These are phyloP conservation scores for Mamestra brassicae DNA, from an alignment of 2,888 invertebrate species.

Conservation along the genomic window DNA sequence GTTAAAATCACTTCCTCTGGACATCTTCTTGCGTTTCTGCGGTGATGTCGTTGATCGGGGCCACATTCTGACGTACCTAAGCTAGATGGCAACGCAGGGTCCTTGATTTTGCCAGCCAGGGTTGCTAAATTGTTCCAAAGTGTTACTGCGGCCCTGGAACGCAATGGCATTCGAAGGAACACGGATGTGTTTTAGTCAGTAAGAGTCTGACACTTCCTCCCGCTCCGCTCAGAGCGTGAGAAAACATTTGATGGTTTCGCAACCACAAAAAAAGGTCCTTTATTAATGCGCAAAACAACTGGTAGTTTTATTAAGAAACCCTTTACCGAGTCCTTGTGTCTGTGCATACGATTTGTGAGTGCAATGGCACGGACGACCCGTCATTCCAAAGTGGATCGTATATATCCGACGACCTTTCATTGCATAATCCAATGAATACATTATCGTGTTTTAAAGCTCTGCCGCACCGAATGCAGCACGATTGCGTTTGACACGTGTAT, in stretches of 20 bases:
- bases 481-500: conserved; percentile 27
- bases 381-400: conserved; percentile 24
- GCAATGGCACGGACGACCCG: conserved; percentile 28
- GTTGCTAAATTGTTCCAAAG: too few relatives aligned
- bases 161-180: too few relatives aligned
- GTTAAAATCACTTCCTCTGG: too few relatives aligned
- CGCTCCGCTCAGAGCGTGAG: too few relatives aligned
- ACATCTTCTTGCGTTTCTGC: not conserved
- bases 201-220: too few relatives aligned
- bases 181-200: too few relatives aligned
- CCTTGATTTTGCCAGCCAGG: too few relatives aligned
- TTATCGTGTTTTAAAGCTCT: conserved; percentile 40
- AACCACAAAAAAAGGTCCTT: too few relatives aligned
- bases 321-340: not conserved
- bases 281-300: not conserved
- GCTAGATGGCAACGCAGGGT: not conserved
- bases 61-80: not conserved
- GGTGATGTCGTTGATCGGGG: not conserved
- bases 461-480: conserved; percentile 24
- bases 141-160: too few relatives aligned
- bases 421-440: conserved; percentile 55
- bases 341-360: conserved; percentile 41
- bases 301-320: too few relatives aligned
- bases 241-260: too few relatives aligned
- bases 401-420: conserved; percentile 43